These are phyloP conservation scores for Salmo trutta DNA, from an alignment of 2,797 vertebrate species.

Conservation along the genomic window DNA sequence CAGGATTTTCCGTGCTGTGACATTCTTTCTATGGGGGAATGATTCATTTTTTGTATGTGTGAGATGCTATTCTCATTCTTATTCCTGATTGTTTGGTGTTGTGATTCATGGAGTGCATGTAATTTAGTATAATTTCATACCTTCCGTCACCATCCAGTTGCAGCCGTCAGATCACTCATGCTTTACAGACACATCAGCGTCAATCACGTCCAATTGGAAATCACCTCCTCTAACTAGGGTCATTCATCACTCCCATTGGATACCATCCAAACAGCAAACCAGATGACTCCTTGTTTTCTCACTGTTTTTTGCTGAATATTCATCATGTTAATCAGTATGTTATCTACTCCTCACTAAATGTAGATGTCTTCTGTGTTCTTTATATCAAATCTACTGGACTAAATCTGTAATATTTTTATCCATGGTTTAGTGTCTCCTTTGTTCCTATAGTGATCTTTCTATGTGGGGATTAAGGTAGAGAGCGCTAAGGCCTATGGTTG, in stretches of 20 bases:
- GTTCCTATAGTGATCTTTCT: not conserved
- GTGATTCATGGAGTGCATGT: conserved; percentile 63
- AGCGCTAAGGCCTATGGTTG: conserved; percentile 26
- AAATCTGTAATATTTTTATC: conserved; percentile 19
- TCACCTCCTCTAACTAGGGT: conserved; percentile 61
- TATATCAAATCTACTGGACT: conserved; percentile 42
- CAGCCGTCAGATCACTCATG: conserved; percentile 59
- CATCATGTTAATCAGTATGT: conserved; percentile 51
- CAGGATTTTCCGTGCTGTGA: conserved; percentile 43
- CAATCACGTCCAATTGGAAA: conserved; percentile 62
- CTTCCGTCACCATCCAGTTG: conserved; percentile 53
- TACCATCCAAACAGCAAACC: conserved; percentile 62
- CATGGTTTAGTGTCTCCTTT: not conserved
- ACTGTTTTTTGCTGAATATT: conserved; percentile 48
- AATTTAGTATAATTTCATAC: conserved; percentile 65
- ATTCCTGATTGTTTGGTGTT: conserved; percentile 41
- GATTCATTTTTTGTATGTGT: conserved; percentile 52
- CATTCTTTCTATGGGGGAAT: conserved; percentile 43
- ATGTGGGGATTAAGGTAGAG: not conserved
- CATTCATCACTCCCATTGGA: conserved; percentile 66
- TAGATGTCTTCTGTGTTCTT: conserved; percentile 7
- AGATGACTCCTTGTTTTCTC: conserved; percentile 51
- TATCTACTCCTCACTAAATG: conserved; percentile 37
- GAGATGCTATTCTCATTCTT: conserved; percentile 54
- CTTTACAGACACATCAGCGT: conserved; percentile 63